A percentile compares a stretch with the other conserved stretches of the same genome.
These are phyloP conservation scores for Dascillus cervinus DNA, from an alignment of 2,888 invertebrate genomes.

Conservation along the genomic window DNA sequence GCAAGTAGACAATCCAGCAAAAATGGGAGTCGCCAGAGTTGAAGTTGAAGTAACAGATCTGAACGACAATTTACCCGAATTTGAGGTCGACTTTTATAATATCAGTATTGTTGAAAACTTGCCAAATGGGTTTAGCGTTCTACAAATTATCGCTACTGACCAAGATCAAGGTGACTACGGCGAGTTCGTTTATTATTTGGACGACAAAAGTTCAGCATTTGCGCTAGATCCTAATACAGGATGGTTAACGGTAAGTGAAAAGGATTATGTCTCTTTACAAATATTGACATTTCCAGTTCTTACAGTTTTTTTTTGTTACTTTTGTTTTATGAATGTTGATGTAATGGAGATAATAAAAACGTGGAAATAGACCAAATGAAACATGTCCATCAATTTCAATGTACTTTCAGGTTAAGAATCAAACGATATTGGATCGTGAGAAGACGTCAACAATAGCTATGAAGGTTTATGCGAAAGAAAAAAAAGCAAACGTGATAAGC, in stretches of 20 bases:
- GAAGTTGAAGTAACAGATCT: slow-evolving; percentile 69
- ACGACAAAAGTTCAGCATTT: slow-evolving; percentile 69
- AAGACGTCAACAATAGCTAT: slow-evolving; percentile 62
- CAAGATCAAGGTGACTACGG: slow-evolving; percentile 80
- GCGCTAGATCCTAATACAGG: slow-evolving; percentile 71
- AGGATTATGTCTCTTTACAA: neutral
- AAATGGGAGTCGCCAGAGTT: slow-evolving; percentile 64
- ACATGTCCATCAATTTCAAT: too few species aligned
- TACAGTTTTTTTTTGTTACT: slow-evolving; percentile 5
- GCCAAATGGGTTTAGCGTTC: slow-evolving; percentile 69
- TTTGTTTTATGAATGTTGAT: slow-evolving; percentile 3
- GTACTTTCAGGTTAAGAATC: slow-evolving; percentile 41
- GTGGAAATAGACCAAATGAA: too few species aligned
- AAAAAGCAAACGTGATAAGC: slow-evolving; percentile 57
- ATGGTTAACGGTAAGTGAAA: slow-evolving; percentile 70
- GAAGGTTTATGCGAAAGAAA: slow-evolving; percentile 73
- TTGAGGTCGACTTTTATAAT: slow-evolving; percentile 83
- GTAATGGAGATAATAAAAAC: too few species aligned
- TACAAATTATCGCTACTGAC: slow-evolving; percentile 67
- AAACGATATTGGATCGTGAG: slow-evolving; percentile 73
- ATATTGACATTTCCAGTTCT: neutral
- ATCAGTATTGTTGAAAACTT: slow-evolving; percentile 88
- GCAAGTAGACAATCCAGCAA: slow-evolving; percentile 69
- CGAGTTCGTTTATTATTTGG: slow-evolving; percentile 72
- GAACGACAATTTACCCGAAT: slow-evolving; percentile 80